phyloP scores from a whole-genome alignment of 2,113 vertebrate species.

The Cathartes aura region DNA sequence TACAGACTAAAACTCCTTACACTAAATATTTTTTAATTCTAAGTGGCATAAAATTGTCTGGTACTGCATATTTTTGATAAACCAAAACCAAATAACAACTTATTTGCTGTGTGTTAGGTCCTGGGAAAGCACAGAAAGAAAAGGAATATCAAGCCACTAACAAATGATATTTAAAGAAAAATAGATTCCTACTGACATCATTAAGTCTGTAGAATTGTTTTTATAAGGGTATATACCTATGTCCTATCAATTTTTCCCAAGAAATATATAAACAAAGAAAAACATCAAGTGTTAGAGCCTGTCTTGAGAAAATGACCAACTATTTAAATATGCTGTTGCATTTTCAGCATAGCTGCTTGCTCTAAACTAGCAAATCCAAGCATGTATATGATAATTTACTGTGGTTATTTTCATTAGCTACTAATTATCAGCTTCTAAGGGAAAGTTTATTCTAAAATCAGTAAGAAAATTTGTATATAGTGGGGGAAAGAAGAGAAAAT shows the following conservation, averaged over 20 bases:
- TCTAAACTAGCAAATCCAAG: conserved; percentile 51
- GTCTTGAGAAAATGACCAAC: neutral
- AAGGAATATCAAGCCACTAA: neutral
- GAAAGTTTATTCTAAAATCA: conserved; percentile 62
- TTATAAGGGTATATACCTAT: neutral
- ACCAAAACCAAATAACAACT: neutral
- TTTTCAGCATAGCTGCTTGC: conserved; percentile 49
- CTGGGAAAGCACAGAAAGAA: neutral
- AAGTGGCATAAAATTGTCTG: neutral
- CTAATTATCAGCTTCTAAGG: conserved; percentile 23
- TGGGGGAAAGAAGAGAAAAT: neutral
- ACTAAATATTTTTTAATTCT: neutral
- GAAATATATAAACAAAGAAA: neutral
- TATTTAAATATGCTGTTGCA: conserved; percentile 21
- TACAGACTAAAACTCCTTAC: neutral
- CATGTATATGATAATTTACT: neutral
- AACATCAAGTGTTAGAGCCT: neutral
- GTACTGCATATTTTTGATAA: neutral
- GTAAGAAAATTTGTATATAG: conserved; percentile 2
- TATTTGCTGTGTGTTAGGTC: neutral
- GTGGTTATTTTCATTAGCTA: conserved; percentile 35
- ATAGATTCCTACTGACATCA: neutral
- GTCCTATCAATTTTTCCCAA: neutral
- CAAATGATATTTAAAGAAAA: neutral
- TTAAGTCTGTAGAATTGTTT: neutral